These are phyloP conservation scores for Pipistrellus nathusii DNA, from an alignment of 2,797 vertebrate genomes.

Conservation along the genomic window DNA sequence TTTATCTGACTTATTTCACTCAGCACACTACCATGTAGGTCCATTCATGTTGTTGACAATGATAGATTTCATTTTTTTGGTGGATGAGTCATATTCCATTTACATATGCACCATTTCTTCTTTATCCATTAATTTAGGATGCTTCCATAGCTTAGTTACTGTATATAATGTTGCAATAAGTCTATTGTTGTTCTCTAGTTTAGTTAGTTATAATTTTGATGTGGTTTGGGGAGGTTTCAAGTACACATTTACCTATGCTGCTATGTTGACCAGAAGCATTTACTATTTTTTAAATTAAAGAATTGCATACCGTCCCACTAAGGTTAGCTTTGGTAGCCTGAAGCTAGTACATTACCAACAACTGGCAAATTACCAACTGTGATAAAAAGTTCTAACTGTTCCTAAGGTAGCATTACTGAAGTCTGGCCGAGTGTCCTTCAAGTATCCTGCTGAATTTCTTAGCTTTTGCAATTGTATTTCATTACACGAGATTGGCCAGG, in stretches of 20 bases:
- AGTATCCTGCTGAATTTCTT: neutral
- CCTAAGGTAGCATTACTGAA: neutral
- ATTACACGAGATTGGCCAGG: neutral
- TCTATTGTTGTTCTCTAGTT: neutral
- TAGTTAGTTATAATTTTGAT: neutral
- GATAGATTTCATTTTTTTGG: neutral
- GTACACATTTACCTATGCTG: neutral
- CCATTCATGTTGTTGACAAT: neutral
- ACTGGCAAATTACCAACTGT: conserved; percentile 9
- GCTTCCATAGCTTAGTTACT: neutral
- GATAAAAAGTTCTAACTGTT: conserved; percentile 26
- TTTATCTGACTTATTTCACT: neutral
- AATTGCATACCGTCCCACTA: neutral
- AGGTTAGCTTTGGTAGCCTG: neutral
- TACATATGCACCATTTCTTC: neutral
- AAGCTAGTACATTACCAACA: neutral
- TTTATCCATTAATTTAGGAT: neutral
- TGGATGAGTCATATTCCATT: neutral
- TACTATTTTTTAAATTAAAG: conserved; percentile 39
- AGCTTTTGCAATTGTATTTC: neutral
- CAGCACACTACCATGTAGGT: neutral
- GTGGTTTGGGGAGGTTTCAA: neutral
- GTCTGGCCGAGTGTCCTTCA: neutral
- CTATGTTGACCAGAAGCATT: neutral
- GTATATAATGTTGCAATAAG: neutral